These are phyloP conservation scores for Abramis brama DNA, from an alignment of 2,113 vertebrate species.

Conservation along the genomic window DNA sequence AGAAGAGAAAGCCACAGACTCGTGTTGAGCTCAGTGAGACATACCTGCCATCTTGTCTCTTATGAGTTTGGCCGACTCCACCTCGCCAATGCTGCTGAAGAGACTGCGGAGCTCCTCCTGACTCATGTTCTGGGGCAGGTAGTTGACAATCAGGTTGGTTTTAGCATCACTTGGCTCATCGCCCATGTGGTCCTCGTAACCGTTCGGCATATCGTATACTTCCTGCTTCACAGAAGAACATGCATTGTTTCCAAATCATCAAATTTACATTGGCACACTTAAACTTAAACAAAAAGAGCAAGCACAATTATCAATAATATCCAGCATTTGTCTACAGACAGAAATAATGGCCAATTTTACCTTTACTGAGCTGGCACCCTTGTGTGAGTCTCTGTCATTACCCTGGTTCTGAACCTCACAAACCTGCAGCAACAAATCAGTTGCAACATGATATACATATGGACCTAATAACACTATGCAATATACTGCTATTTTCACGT, in stretches of 20 bases:
- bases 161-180: slow-evolving; percentile 90
- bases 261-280: not conserved
- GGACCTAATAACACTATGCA: not conserved
- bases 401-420: slow-evolving; percentile 78
- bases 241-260: not conserved
- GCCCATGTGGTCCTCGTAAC: slow-evolving; percentile 92
- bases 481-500: not conserved
- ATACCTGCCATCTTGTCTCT: slow-evolving; percentile 97
- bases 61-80: slow-evolving; percentile 96
- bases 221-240: slow-evolving; percentile 69
- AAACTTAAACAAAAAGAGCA: not conserved
- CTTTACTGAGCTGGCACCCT: slow-evolving; percentile 64
- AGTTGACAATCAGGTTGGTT: slow-evolving; percentile 97
- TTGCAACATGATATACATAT: not conserved
- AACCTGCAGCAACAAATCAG: slow-evolving; percentile 65
- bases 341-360: slow-evolving; percentile 54
- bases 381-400: slow-evolving; percentile 68
- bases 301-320: not conserved
- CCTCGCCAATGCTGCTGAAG: slow-evolving; percentile 94
- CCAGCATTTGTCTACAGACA: not conserved
- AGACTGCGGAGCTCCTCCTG: slow-evolving; percentile 94
- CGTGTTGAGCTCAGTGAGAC: slow-evolving; percentile 25
- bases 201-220: slow-evolving; percentile 85
- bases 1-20: not conserved
- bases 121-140: slow-evolving; percentile 98